These are phyloP conservation scores for Saguinus midas DNA, from an alignment of 2,113 vertebrate species.

Conservation along the genomic window DNA sequence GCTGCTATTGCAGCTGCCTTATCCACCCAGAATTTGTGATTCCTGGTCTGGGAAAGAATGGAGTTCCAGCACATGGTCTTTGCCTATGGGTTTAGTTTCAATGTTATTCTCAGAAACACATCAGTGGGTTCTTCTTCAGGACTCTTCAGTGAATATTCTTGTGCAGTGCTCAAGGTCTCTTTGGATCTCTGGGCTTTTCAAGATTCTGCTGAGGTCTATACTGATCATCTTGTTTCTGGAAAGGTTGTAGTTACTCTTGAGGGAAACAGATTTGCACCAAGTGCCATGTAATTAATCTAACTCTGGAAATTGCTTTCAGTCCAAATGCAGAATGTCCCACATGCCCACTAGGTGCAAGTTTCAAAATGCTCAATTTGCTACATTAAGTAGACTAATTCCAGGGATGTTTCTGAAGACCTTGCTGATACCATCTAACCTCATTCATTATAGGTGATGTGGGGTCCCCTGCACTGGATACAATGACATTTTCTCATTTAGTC, in stretches of 20 bases:
- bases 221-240: no score
- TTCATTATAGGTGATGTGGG: conserved; percentile 96
- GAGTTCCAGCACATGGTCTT: no score
- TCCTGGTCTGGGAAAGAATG: no score
- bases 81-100: no score
- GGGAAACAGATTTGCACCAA: conserved; percentile 92
- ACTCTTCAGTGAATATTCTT: no score
- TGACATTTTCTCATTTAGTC: conserved; percentile 99
- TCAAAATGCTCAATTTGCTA: conserved; percentile 95
- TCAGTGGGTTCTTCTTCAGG: no score
- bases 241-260: conserved; percentile 92
- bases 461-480: conserved; percentile 95
- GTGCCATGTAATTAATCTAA: conserved; percentile 96
- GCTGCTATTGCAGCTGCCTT: no score
- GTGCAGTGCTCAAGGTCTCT: no score
- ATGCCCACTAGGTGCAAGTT: conserved; percentile 95
- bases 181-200: no score
- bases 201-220: no score
- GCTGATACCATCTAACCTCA: conserved; percentile 91
- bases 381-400: conserved; percentile 95
- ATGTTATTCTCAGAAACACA: no score
- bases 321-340: conserved; percentile 98
- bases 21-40: no score
- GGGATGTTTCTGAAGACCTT: conserved; percentile 99
- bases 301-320: conserved; percentile 96